A percentile compares a stretch with the other conserved stretches of the same genome.
phyloP scores from a whole-genome alignment of 2,888 invertebrate genomes.

The Exephanes ischioxanthus region DNA sequence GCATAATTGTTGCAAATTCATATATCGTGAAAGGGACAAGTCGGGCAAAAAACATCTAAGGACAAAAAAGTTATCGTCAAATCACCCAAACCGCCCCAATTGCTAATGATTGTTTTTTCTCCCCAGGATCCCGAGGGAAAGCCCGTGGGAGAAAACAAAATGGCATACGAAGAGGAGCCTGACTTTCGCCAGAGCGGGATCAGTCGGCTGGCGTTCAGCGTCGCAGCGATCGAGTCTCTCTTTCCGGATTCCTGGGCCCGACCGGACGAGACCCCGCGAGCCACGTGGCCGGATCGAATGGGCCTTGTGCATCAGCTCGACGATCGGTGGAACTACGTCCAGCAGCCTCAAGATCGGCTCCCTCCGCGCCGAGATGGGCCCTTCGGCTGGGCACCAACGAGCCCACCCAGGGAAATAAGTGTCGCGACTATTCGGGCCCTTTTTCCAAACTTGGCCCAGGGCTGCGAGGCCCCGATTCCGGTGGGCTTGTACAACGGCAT shows the following conservation, averaged over 20 bases:
- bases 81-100: background rate
- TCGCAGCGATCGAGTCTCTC: background rate
- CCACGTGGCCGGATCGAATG: background rate
- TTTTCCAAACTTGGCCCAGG: background rate
- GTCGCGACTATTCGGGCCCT: background rate
- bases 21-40: no score
- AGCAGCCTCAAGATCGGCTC: background rate
- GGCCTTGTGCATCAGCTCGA: background rate
- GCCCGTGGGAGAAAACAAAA: background rate
- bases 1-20: no score
- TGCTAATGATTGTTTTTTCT: background rate
- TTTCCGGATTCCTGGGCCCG: constrained; percentile 9
- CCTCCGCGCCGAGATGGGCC: background rate
- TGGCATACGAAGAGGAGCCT: background rate
- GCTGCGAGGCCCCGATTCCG: background rate
- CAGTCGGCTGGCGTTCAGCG: background rate
- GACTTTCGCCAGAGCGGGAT: background rate
- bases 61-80: no score
- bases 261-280: background rate
- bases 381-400: background rate
- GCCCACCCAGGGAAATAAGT: background rate
- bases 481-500: background rate
- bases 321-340: background rate
- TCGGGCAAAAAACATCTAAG: no score
- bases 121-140: background rate